Evolutionary conservation across 2,113 vertebrate species (phyloP).

Genomic region (Pseudonaja textilis): DNA sequence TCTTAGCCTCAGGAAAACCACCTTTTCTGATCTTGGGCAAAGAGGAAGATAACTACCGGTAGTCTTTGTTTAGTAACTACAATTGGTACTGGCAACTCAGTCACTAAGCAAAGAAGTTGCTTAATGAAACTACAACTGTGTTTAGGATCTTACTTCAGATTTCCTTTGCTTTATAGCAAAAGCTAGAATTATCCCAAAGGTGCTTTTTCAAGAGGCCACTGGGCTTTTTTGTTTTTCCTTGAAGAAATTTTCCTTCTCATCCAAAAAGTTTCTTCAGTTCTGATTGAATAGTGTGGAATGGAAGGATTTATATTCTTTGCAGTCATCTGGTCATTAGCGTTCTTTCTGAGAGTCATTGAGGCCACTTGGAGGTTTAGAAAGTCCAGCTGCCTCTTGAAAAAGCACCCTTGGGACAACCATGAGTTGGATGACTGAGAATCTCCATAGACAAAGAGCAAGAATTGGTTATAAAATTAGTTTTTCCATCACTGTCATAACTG

Average conservation of each 20-base stretch:
- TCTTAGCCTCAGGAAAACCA: background rate
- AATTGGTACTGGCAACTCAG: background rate
- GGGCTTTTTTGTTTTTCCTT: background rate
- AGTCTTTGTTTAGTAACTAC: background rate
- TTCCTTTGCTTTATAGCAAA: background rate
- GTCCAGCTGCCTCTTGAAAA: background rate
- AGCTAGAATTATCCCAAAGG: background rate
- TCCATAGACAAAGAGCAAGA: background rate
- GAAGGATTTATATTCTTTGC: background rate
- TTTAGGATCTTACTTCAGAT: background rate
- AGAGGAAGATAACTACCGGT: background rate
- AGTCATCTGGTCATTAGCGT: background rate
- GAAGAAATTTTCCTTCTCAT: background rate
- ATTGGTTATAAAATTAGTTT: background rate
- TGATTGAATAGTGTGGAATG: background rate
- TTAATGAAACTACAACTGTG: background rate
- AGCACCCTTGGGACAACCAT: background rate
- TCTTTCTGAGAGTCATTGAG: background rate
- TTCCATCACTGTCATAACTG: background rate
- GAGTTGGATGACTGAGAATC: background rate
- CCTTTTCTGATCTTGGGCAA: background rate
- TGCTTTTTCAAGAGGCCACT: background rate
- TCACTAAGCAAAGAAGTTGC: background rate
- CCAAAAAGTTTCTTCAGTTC: background rate
- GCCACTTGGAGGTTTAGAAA: background rate